These are phyloP conservation scores for Leptobrachium leishanense DNA, from an alignment of 2,113 vertebrate genomes.

Conservation along the genomic window DNA sequence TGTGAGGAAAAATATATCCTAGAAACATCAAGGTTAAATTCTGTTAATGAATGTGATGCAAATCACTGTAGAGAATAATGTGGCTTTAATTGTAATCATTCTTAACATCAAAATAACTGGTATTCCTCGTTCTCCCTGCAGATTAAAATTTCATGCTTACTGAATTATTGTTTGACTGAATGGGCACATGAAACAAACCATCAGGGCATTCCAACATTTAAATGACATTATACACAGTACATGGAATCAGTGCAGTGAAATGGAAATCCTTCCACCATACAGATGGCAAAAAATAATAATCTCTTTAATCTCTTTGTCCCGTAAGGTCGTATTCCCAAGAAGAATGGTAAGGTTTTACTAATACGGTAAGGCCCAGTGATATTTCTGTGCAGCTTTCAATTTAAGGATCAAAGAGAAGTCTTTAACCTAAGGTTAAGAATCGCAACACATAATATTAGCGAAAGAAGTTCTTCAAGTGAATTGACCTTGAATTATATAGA, in stretches of 20 bases:
- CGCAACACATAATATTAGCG: constrained; percentile 12
- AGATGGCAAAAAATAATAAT: constrained; percentile 20
- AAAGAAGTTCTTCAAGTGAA: neutral
- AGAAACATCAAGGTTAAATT: constrained; percentile 29
- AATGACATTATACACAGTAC: constrained; percentile 41
- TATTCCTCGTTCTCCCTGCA: constrained; percentile 39
- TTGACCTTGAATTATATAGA: neutral
- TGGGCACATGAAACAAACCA: constrained; percentile 32
- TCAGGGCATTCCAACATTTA: constrained; percentile 33
- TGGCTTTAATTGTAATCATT: constrained; percentile 34
- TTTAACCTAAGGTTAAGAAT: constrained; percentile 29
- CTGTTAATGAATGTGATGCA: constrained; percentile 4
- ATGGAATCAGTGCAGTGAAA: constrained; percentile 31
- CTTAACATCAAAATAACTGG: constrained; percentile 32
- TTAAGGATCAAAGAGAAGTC: constrained; percentile 14
- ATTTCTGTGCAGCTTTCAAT: neutral
- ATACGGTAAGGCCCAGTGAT: constrained; percentile 14
- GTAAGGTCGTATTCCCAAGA: constrained; percentile 23
- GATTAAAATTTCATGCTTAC: constrained; percentile 43
- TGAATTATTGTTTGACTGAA: constrained; percentile 42
- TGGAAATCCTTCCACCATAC: constrained; percentile 38
- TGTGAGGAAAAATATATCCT: too few relatives aligned
- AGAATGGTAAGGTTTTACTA: neutral
- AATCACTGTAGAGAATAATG: constrained; percentile 39
- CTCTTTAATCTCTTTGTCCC: constrained; percentile 30